Conservation (phyloP, 2,797 vertebrate genomes). For the Danio aesculapii region DNA sequence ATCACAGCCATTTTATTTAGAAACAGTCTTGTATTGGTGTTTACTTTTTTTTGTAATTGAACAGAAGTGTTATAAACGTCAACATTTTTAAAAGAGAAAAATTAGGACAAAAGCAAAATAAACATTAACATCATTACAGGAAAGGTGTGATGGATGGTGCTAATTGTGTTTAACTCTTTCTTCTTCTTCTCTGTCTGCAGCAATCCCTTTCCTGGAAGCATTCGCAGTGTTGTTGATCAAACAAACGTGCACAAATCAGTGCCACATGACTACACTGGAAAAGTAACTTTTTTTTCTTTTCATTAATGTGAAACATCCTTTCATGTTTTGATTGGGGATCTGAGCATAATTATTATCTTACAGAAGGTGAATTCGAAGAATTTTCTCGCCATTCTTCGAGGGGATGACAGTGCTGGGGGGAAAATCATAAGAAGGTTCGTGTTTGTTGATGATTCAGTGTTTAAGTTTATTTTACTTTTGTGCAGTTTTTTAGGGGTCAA, state of each 20-base stretch:
- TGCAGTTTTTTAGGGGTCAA: not conserved
- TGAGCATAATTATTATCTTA: not conserved
- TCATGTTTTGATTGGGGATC: not conserved
- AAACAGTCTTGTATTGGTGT: too few relatives aligned
- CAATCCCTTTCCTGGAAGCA: not conserved
- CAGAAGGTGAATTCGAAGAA: not conserved
- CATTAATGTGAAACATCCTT: not conserved
- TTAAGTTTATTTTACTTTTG: not conserved
- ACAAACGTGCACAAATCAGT: not conserved
- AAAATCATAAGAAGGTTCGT: constrained; percentile 1
- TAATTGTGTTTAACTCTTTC: not conserved
- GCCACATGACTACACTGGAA: not conserved
- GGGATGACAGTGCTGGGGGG: fast-evolving
- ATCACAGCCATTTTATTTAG: too few relatives aligned
- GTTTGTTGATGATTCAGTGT: not conserved
- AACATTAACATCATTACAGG: not conserved
- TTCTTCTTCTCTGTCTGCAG: not conserved
- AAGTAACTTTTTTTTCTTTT: not conserved
- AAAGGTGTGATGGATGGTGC: not conserved
- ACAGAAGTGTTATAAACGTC: too few relatives aligned
- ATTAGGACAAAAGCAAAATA: too few relatives aligned
- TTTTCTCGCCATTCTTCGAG: not conserved
- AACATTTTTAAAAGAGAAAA: too few relatives aligned
- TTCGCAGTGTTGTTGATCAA: not conserved
- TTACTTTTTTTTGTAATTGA: too few relatives aligned